phyloP scores from a whole-genome alignment of 2,888 invertebrate species.

The Acrocyrtus sp. region DNA sequence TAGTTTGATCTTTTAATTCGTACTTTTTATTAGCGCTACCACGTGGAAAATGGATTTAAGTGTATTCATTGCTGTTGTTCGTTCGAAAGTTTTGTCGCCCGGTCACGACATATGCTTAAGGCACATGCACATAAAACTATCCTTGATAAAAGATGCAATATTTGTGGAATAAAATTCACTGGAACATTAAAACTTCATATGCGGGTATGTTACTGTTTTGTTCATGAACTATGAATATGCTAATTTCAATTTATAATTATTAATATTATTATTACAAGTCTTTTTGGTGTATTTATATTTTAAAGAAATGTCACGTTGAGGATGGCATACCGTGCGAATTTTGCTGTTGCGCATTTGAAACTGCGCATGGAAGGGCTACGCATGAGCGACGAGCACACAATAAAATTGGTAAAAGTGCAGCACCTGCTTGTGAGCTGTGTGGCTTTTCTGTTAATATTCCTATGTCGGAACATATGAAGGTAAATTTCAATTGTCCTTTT shows the following conservation, averaged over 20 bases:
- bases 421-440: not conserved
- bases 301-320: not conserved
- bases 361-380: too few species aligned
- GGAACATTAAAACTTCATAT: not conserved
- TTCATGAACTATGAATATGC: not conserved
- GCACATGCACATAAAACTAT: constrained; percentile 20
- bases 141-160: not conserved
- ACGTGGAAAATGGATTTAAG: not conserved
- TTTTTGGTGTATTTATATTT: too few species aligned
- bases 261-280: not conserved
- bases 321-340: not conserved
- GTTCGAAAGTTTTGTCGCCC: constrained; percentile 12
- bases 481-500: not conserved
- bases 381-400: too few species aligned
- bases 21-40: not conserved
- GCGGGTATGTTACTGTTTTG: not conserved
- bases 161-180: not conserved
- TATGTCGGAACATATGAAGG: not conserved
- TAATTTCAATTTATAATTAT: not conserved
- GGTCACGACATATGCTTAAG: constrained; percentile 16
- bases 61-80: not conserved
- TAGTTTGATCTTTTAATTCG: not conserved
- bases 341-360: not conserved
- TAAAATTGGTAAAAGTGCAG: too few species aligned
- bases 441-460: not conserved